Evolutionary conservation across 2,113 vertebrate genomes (phyloP).

Genomic region (Electrona antarctica): DNA sequence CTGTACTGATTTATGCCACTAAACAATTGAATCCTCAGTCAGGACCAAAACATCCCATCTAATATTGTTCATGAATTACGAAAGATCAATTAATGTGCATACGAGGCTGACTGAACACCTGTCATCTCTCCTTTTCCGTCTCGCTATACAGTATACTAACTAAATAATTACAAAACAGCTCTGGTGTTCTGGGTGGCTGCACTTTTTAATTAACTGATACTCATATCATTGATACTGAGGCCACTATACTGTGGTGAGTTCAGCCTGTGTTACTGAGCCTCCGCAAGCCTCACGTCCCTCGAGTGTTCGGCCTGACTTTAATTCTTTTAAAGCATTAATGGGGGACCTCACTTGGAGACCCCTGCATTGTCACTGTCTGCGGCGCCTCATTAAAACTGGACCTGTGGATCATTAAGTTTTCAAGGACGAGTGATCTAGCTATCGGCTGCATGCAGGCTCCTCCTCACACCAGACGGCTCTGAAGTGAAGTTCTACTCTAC

Average conservation of each 20-base stretch:
- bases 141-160: too few relatives aligned
- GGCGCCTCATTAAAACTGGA: slow-evolving; percentile 69
- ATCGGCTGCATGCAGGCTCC: slow-evolving; percentile 17
- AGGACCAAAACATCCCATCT: too few relatives aligned
- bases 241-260: slow-evolving; percentile 39
- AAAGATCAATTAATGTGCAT: too few relatives aligned
- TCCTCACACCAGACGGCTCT: slow-evolving; percentile 22
- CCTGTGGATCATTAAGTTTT: slow-evolving; percentile 65
- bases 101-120: too few relatives aligned
- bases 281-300: slow-evolving; percentile 39
- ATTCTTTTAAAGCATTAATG: slow-evolving; percentile 61
- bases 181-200: too few relatives aligned
- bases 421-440: slow-evolving; percentile 53
- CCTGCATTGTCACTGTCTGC: slow-evolving; percentile 43
- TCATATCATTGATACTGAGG: too few relatives aligned
- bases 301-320: slow-evolving; percentile 38
- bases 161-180: too few relatives aligned
- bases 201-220: too few relatives aligned
- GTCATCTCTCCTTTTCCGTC: too few relatives aligned
- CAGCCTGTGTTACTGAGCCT: slow-evolving; percentile 36
- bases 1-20: too few relatives aligned
- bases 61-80: too few relatives aligned
- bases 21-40: too few relatives aligned
- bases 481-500: background rate
- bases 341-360: slow-evolving; percentile 52